Conservation (phyloP, 1,140 invertebrate species). For the Marisa cornuarietis region DNA sequence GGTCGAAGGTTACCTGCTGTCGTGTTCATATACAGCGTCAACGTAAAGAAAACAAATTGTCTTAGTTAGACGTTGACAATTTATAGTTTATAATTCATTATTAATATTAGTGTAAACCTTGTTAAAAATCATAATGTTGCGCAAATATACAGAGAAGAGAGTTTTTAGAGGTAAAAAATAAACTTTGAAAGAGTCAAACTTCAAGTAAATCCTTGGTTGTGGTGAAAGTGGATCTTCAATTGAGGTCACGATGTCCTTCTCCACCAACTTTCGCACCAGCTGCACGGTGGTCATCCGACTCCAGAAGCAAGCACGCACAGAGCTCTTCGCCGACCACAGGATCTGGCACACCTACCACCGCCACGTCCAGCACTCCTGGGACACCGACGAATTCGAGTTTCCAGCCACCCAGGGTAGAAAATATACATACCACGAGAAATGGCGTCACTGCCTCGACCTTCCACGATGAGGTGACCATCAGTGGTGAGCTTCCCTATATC, state of each 20-base stretch:
- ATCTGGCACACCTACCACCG: constrained; percentile 9
- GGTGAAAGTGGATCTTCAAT: background rate
- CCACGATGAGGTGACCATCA: constrained; percentile 6
- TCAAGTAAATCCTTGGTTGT: background rate
- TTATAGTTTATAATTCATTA: no score
- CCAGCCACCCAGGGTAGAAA: constrained; percentile 4
- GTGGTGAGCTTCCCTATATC: constrained; percentile 3
- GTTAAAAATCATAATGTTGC: no score
- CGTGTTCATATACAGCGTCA: no score
- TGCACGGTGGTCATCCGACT: background rate
- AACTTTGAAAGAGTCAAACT: background rate
- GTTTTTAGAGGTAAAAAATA: no score
- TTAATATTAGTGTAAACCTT: no score
- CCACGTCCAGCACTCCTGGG: background rate
- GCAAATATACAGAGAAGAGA: no score
- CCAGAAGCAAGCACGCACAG: constrained; percentile 12
- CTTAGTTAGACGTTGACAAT: no score
- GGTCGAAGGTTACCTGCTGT: no score
- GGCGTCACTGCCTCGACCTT: constrained; percentile 14
- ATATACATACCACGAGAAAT: constrained; percentile 1
- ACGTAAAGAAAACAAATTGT: no score
- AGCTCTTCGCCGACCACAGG: constrained; percentile 8
- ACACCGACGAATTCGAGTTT: background rate
- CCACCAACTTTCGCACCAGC: background rate
- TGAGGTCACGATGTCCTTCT: background rate